Evolutionary conservation across 2,113 vertebrate genomes (phyloP).

Genomic region (Hypocryptadius cinnamomeus): DNA sequence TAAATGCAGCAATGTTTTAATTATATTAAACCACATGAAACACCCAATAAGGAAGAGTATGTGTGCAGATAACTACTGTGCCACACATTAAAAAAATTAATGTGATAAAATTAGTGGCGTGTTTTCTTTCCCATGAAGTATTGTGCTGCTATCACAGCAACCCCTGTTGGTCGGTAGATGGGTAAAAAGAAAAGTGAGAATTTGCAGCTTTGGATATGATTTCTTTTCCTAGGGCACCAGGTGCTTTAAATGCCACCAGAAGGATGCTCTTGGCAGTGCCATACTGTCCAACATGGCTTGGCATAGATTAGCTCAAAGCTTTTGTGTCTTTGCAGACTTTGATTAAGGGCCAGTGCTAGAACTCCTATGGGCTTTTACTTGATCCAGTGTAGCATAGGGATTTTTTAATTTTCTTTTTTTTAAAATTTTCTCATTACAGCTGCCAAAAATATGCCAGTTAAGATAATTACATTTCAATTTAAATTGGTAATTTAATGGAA

Average conservation of each 20-base stretch:
- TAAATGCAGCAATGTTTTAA: conserved; percentile 44
- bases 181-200: conserved; percentile 15
- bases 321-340: conserved; percentile 75
- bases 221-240: conserved; percentile 68
- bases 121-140: not conserved
- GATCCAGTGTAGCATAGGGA: conserved; percentile 57
- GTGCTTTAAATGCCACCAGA: conserved; percentile 77
- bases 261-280: conserved; percentile 72
- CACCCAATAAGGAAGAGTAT: conserved; percentile 17
- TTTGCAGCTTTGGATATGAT: conserved; percentile 27
- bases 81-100: conserved; percentile 25
- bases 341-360: conserved; percentile 73
- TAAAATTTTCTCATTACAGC: conserved; percentile 28
- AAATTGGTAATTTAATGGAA: conserved; percentile 75
- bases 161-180: not conserved
- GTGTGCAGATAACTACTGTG: not conserved
- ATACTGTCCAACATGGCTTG: conserved; percentile 68
- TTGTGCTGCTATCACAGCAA: conserved; percentile 24
- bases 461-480: conserved; percentile 76
- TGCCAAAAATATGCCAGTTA: conserved; percentile 75
- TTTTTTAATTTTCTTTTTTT: not conserved
- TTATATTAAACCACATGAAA: conserved; percentile 27
- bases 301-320: conserved; percentile 71
- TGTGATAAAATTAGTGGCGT: not conserved
- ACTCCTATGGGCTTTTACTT: conserved; percentile 69